phyloP scores from a whole-genome alignment of 2,888 invertebrate species.

The Dendrolimus pini region DNA sequence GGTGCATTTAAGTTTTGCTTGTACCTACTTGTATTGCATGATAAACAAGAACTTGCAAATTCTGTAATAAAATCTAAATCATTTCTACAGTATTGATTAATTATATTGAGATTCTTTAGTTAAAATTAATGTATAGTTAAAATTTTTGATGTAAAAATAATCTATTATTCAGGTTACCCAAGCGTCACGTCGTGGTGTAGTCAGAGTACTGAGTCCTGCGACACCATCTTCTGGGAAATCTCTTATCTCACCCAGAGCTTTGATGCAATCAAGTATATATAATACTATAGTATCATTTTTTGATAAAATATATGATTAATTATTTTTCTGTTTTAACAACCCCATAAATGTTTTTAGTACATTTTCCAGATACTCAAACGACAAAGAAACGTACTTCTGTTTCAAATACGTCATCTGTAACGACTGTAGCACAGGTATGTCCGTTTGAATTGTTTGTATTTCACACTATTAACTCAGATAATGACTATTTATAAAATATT shows the following conservation, averaged over 20 bases:
- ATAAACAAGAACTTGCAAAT: no score
- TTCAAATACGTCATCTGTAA: constrained; percentile 33
- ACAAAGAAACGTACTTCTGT: constrained; percentile 43
- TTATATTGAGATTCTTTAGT: no score
- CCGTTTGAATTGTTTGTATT: not conserved
- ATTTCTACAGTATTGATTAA: no score
- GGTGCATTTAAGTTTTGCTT: no score
- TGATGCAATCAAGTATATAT: constrained; percentile 52
- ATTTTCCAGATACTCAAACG: constrained; percentile 27
- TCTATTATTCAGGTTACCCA: constrained; percentile 27
- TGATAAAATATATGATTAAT: no score
- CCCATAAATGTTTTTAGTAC: no score
- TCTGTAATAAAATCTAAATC: no score
- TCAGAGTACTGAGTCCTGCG: constrained; percentile 62
- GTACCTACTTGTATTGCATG: no score
- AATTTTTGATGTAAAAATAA: not conserved
- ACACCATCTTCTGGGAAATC: constrained; percentile 61
- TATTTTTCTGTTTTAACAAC: no score
- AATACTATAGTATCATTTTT: not conserved
- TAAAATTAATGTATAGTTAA: no score
- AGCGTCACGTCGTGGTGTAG: constrained; percentile 51
- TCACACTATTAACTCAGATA: not conserved
- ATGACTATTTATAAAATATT: not conserved
- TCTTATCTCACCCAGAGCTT: constrained; percentile 66
- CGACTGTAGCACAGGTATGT: constrained; percentile 49